Base-by-base conservation (phyloP, 1,140 invertebrate genomes). In the Gonatopus flavifemur region DNA sequence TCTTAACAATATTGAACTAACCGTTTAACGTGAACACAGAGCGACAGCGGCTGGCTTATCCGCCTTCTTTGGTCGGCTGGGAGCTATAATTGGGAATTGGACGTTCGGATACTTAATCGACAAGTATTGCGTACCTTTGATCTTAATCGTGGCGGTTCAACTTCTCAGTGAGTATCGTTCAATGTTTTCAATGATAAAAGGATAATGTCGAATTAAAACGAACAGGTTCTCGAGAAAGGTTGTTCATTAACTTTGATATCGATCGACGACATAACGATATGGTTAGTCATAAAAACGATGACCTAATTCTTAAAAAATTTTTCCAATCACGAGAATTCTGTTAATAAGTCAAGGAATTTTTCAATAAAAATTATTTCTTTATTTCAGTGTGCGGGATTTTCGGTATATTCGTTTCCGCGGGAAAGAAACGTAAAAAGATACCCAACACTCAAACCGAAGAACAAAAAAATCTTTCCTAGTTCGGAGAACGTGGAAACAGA, bases 101-200 rank as follows among this genome's bases (percentile, higher is more conserved):
- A 49, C 73, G 28, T 75, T 77, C 40, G 72, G 74, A 21, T 68
- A 70, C 39, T 62, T 78, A 20, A 72, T 78, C 19, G 75, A 78
- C 48, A 49, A 72, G 9, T 66, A 77, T 40, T 78, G 75, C 40
- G 49, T 59, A 4, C 43, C 66, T 12, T 58, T 73, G 0, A 69
- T 77, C 20, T 31, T 66, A 2, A 40, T 71, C n/a, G 62, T 76
- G 43, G 63, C 69, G 0, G 49, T 52, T 18, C 57, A 74, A 43
- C 49, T 76, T 7, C 59, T 69, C 22, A 42, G 75, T 76, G 60
- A 49, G 63, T 66, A 56, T 28, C 10, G 7, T 15, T 28, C 13
- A 13, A 9, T 22, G 25, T 10, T 21, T 15, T 13, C n/a, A 5
- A 32, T 35, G 20, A 35, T n/a, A 19, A 21, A 43, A 3, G 20